phyloP scores from a whole-genome alignment of 1,140 invertebrate species.

The Cotesia chilonis region DNA sequence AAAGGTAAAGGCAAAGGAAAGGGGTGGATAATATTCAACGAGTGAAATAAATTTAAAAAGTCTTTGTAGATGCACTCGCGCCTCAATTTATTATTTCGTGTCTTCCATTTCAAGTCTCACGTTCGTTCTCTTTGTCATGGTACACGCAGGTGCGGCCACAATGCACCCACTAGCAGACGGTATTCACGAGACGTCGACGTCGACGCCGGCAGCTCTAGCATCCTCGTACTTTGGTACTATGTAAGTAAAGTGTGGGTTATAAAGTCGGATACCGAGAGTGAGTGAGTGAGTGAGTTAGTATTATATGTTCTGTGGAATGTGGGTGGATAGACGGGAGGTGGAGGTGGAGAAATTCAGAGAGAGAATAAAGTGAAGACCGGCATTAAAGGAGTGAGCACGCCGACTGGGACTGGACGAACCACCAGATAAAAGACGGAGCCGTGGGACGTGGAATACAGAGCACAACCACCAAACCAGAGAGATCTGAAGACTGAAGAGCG shows the following conservation, averaged over 20 bases:
- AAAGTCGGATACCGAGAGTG: conserved; percentile 43
- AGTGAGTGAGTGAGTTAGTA: conserved; percentile 35
- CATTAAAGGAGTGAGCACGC: too few species aligned
- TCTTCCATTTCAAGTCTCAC: conserved; percentile 26
- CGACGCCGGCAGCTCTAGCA: conserved; percentile 18
- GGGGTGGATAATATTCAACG: neutral
- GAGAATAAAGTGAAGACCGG: too few species aligned
- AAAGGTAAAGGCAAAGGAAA: neutral
- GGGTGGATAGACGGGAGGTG: conserved; percentile 25
- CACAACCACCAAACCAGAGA: neutral
- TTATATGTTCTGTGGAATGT: neutral
- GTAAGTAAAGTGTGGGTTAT: neutral
- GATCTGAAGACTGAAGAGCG: neutral
- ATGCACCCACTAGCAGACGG: conserved; percentile 46
- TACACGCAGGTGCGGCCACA: conserved; percentile 51
- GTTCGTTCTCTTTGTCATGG: conserved; percentile 34
- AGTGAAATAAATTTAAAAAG: conserved; percentile 2
- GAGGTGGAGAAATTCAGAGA: conserved; percentile 1
- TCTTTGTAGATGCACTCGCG: conserved; percentile 28
- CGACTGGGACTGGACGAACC: neutral
- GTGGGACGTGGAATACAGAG: neutral
- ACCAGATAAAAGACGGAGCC: neutral
- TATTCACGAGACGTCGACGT: conserved; percentile 43
- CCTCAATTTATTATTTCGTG: conserved; percentile 29
- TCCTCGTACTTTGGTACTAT: too few species aligned